A percentile compares a stretch with the other conserved stretches of the same genome.
phyloP scores from a whole-genome alignment of 37 sponge, comb jelly and placozoan genomes.

The Bolinopsis microptera region DNA sequence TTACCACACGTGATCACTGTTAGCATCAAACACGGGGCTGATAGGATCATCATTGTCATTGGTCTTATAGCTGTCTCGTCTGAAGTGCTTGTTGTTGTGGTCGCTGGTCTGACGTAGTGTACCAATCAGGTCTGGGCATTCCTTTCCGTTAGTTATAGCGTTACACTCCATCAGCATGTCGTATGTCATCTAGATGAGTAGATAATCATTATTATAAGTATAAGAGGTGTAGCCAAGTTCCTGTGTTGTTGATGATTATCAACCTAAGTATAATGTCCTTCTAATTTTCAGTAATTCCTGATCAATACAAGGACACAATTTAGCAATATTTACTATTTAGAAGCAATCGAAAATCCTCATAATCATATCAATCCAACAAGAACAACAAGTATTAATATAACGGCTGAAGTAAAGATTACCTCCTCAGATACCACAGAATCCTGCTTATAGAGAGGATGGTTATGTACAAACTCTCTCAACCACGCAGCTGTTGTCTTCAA shows the following conservation, averaged over 20 bases:
- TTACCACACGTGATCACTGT: neutral
- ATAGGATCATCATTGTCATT: neutral
- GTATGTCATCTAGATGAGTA: constrained; percentile 46
- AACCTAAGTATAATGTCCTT: too few relatives aligned
- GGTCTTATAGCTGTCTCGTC: constrained; percentile 34
- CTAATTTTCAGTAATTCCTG: too few relatives aligned
- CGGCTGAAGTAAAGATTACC: too few relatives aligned
- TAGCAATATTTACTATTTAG: too few relatives aligned
- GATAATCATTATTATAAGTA: too few relatives aligned
- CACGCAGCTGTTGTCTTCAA: constrained; percentile 87
- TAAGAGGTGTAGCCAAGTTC: too few relatives aligned
- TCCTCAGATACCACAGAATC: constrained; percentile 91
- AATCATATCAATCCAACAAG: too few relatives aligned
- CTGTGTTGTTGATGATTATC: too few relatives aligned
- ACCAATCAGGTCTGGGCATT: constrained; percentile 29
- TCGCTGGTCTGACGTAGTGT: constrained; percentile 29
- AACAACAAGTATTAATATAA: too few relatives aligned
- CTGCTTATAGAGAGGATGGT: constrained; percentile 86
- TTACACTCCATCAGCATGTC: constrained; percentile 55
- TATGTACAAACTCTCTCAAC: constrained; percentile 79
- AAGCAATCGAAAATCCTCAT: too few relatives aligned
- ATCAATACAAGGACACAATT: too few relatives aligned
- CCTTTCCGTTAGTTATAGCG: constrained; percentile 27
- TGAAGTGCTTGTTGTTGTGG: constrained; percentile 38
- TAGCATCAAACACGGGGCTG: neutral